phyloP scores from a whole-genome alignment of 2,888 invertebrate genomes.

The Ichneumon xanthorius region DNA sequence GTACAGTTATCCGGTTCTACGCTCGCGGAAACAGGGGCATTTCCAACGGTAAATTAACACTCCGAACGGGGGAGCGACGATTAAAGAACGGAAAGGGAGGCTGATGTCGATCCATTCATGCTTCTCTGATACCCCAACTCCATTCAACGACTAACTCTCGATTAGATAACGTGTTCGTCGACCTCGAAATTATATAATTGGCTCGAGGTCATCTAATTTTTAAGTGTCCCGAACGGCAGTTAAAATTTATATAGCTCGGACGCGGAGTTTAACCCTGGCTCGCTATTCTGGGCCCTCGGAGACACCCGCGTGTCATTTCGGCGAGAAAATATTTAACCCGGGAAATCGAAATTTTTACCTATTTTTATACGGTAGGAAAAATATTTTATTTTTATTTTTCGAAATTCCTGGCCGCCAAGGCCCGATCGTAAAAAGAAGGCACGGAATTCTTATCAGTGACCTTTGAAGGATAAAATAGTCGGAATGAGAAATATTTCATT shows the following conservation, averaged over 20 bases:
- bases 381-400: too few species aligned
- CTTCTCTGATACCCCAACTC: slow-evolving; percentile 26
- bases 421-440: too few species aligned
- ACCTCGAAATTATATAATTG: not conserved
- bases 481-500: too few species aligned
- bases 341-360: too few species aligned
- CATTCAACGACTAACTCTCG: not conserved
- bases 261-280: not conserved
- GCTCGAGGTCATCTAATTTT: not conserved
- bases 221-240: not conserved
- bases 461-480: too few species aligned
- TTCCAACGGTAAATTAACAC: slow-evolving; percentile 75
- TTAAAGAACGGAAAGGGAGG: slow-evolving; percentile 67
- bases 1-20: slow-evolving; percentile 66
- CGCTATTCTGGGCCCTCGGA: too few species aligned
- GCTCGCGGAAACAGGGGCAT: slow-evolving; percentile 74
- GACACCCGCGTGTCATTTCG: too few species aligned
- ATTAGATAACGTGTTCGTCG: not conserved
- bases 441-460: too few species aligned
- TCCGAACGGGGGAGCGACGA: slow-evolving; percentile 67
- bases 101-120: slow-evolving; percentile 50
- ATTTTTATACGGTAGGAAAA: too few species aligned
- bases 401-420: too few species aligned
- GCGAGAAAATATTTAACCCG: too few species aligned
- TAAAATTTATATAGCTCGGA: not conserved